Base-by-base conservation (phyloP, 2,797 vertebrate species). In the Phataginus tetradactyla region DNA sequence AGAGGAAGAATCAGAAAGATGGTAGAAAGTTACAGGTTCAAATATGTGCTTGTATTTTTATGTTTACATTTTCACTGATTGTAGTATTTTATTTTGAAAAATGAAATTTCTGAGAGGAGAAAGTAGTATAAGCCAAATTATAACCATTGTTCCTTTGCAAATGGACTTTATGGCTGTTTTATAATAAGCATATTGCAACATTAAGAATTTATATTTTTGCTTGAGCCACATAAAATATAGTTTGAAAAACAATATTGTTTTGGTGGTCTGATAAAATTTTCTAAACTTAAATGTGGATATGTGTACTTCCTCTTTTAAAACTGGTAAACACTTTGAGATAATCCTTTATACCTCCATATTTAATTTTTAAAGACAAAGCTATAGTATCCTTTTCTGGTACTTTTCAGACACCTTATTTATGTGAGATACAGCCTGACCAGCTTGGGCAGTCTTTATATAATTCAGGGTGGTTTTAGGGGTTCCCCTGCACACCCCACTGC, bases 31-130 rank as follows among this genome's bases (percentile, higher is more conserved):
- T 53, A 8, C 37, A 66, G 55, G 63, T 87, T 88, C 68, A 75
- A 51, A 21, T 80, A 64, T 10, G 6, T 66, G 29, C 53, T 95
- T 79, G 34, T 71, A 71, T 55, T 87, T 83, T 90, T 84, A 29
- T 55, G 32, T 63, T 84, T 84, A 11, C 59, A 34, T 92, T 80
- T 88, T 85, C 59, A 87, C 55, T 45, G 15, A 74, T 55, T 45
- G 5, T 12, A 61, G 32, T 68, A 63, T 94, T 94, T 89, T 91
- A 94, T 78, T 87, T 78, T 83, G 18, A 92, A 87, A 96, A 92
- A 49, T 49, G 15, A 51, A 72, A 63, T 74, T 95, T 93, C 57
- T 78, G 20, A 94, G 20, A 95, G 2, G 5, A 74, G 34, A 81
- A 81, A 83, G 18, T 34, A 91, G 32, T 59, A 59, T 86, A 18